Conservation (phyloP, 2,113 vertebrate genomes). For the Coryphaenoides rupestris region DNA sequence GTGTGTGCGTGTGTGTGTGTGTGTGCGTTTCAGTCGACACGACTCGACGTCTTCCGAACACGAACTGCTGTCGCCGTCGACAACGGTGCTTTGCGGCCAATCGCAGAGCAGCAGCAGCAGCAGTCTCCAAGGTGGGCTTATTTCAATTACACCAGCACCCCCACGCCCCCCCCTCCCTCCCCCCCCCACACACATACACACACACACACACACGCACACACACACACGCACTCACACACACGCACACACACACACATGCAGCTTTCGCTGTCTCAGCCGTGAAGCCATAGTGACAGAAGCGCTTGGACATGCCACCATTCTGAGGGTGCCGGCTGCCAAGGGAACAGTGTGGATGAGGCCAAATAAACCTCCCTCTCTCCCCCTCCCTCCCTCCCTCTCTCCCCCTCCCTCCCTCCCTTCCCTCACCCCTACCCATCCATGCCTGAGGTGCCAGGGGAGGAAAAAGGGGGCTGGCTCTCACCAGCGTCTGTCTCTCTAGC, state of each 20-base stretch:
- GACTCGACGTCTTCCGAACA: constrained; percentile 1
- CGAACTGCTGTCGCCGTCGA: constrained; percentile 1
- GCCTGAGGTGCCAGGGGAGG: constrained; percentile 50
- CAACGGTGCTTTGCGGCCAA: constrained; percentile 52
- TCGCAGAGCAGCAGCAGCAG: constrained; percentile 40
- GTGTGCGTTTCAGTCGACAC: too few species aligned
- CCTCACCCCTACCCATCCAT: constrained; percentile 13
- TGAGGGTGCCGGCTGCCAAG: constrained; percentile 51
- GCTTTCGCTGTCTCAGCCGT: constrained; percentile 49
- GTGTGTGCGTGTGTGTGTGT: too few species aligned
- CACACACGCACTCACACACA: too few species aligned
- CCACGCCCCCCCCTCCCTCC: constrained; percentile 49
- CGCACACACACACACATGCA: constrained; percentile 37
- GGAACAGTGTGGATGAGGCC: constrained; percentile 51
- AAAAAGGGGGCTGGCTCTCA: constrained; percentile 64
- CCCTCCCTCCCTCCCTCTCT: constrained; percentile 7
- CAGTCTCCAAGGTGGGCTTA: constrained; percentile 63
- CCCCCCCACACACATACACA: background rate
- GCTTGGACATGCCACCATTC: constrained; percentile 35
- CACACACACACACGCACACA: background rate
- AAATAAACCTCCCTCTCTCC: constrained; percentile 39
- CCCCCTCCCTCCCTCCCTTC: constrained; percentile 13
- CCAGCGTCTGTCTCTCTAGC: constrained; percentile 50
- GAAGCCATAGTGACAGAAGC: constrained; percentile 52
- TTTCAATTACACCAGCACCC: constrained; percentile 66